Percentiles rank a stretch among this genome's conserved stretches.
Evolutionary conservation across 2,888 invertebrate species (phyloP).

Genomic region (Poecilobothrus nobilitatus): DNA sequence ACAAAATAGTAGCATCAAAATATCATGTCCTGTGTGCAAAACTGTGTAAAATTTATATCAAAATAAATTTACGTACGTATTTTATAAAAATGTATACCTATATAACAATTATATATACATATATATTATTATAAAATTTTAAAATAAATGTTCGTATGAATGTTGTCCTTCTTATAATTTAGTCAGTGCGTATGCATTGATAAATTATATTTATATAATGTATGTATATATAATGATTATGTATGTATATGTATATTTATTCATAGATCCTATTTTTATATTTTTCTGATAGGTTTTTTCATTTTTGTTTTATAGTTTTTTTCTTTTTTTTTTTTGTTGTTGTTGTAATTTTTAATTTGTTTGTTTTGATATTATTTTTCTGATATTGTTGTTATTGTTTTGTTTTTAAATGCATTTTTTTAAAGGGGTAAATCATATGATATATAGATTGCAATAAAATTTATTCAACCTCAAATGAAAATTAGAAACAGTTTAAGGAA

Average conservation of each 20-base stretch:
- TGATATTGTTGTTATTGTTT: neutral
- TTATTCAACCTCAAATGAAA: too few relatives aligned
- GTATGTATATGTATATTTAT: neutral
- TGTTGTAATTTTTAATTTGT: slow-evolving; percentile 1
- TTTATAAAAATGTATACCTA: too few relatives aligned
- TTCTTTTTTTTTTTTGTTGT: neutral
- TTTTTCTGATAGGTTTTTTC: neutral
- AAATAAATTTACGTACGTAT: too few relatives aligned
- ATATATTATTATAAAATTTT: too few relatives aligned
- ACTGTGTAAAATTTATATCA: neutral
- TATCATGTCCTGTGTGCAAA: slow-evolving; percentile 3
- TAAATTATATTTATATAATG: neutral
- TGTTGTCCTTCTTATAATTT: neutral
- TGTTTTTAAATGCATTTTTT: too few relatives aligned
- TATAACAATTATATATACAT: too few relatives aligned
- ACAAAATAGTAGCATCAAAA: neutral
- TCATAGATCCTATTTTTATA: neutral
- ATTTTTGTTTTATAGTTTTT: neutral
- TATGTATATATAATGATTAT: too few relatives aligned
- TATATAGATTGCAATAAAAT: too few relatives aligned
- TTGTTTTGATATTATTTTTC: neutral
- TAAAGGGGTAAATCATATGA: too few relatives aligned
- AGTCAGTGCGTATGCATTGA: neutral
- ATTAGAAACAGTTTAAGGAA: too few relatives aligned
- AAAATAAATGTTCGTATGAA: neutral